Conservation (phyloP, 2,888 invertebrate species). For the Amphipyra tragopoginis region DNA sequence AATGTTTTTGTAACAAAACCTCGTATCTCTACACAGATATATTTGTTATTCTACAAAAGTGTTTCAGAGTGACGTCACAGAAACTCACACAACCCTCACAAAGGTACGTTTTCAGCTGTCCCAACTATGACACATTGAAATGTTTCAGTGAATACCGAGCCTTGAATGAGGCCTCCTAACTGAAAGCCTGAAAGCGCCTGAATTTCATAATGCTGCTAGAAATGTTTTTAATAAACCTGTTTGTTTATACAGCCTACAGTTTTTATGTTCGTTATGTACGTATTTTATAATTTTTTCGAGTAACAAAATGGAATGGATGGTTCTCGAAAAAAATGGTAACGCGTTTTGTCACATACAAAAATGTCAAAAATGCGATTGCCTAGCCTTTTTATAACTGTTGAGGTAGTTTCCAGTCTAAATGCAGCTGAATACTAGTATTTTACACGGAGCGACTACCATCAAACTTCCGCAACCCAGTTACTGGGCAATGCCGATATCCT, state of each 20-base stretch:
- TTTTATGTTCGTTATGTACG: slow-evolving; percentile 14
- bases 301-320: too few species aligned
- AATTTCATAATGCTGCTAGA: slow-evolving; percentile 48
- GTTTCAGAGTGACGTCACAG: slow-evolving; percentile 7
- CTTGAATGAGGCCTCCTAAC: slow-evolving; percentile 30
- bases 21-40: not conserved
- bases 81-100: slow-evolving; percentile 16
- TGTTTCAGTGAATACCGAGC: slow-evolving; percentile 39
- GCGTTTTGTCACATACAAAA: too few species aligned
- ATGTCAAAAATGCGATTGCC: too few species aligned
- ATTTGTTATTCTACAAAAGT: not conserved
- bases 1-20: not conserved
- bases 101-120: slow-evolving; percentile 17
- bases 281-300: not conserved
- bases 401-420: too few species aligned
- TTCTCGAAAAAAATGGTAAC: too few species aligned
- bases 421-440: too few species aligned
- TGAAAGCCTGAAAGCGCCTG: slow-evolving; percentile 34
- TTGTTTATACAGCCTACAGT: slow-evolving; percentile 7
- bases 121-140: slow-evolving; percentile 42
- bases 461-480: too few species aligned
- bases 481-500: too few species aligned
- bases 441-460: too few species aligned
- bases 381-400: too few species aligned
- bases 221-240: slow-evolving; percentile 30